A percentile compares a stretch with the other conserved stretches of the same genome.
Evolutionary conservation across 2,113 vertebrate genomes (phyloP).

Genomic region (Nycticorax nycticorax): DNA sequence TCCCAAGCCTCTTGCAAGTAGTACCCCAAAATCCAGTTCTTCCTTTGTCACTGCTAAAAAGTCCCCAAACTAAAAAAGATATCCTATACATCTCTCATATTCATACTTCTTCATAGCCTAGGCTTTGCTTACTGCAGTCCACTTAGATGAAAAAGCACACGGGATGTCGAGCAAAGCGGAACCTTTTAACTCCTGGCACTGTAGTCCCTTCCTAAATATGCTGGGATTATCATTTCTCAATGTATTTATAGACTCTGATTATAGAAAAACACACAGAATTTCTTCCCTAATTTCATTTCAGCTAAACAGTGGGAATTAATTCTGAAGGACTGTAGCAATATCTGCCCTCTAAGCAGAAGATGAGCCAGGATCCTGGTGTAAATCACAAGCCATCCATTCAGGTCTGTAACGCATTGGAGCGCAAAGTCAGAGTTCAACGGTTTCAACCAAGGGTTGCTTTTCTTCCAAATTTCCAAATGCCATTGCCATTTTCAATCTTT

Average conservation of each 20-base stretch:
- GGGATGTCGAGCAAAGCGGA: neutral
- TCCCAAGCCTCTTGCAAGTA: too few relatives aligned
- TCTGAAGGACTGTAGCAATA: neutral
- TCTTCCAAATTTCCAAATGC: neutral
- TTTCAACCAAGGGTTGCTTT: neutral
- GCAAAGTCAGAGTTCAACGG: neutral
- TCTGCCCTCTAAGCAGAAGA: neutral
- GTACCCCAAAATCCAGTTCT: neutral
- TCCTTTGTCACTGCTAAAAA: neutral
- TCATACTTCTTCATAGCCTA: neutral
- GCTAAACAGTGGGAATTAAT: neutral
- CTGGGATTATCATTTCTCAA: neutral
- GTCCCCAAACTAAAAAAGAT: neutral
- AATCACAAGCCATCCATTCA: neutral
- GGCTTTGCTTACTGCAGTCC: neutral
- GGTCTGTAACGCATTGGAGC: neutral
- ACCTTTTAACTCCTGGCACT: neutral
- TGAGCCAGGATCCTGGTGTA: neutral
- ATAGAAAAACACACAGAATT: neutral
- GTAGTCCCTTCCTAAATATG: neutral
- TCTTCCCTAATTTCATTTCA: neutral
- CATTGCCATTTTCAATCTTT: neutral
- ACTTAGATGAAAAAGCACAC: neutral
- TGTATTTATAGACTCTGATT: neutral
- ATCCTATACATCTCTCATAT: neutral